Conservation (phyloP, 2,797 vertebrate species). For the Gymnothorax reevesii region DNA sequence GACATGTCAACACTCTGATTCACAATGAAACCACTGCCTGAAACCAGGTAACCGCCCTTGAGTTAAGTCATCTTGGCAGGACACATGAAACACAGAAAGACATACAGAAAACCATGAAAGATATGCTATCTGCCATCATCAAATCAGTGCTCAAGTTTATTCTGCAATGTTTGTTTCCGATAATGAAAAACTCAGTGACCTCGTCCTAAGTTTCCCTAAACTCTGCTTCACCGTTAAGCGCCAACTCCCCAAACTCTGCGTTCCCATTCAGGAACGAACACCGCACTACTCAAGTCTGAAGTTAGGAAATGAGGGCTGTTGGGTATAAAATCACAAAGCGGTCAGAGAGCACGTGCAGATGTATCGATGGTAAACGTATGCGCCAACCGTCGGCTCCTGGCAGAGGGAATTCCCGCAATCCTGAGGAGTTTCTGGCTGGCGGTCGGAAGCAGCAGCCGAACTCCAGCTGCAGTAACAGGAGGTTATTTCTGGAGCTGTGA, state of each 20-base stretch:
- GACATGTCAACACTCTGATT: not conserved
- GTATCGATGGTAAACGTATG: not conserved
- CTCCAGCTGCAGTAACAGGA: slow-evolving; percentile 39
- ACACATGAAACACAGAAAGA: not conserved
- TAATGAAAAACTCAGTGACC: not conserved
- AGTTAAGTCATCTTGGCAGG: slow-evolving; percentile 5
- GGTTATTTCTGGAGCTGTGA: slow-evolving; percentile 66
- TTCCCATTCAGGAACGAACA: not conserved
- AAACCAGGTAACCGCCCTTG: not conserved
- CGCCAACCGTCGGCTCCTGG: not conserved
- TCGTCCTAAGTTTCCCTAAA: not conserved
- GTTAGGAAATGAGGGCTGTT: not conserved
- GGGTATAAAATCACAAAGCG: not conserved
- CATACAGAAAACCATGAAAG: not conserved
- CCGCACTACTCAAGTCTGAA: not conserved
- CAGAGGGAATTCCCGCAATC: slow-evolving; percentile 3
- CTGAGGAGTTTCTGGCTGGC: slow-evolving; percentile 52
- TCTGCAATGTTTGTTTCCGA: not conserved
- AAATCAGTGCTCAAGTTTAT: not conserved
- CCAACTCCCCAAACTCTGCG: no score
- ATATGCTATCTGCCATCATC: not conserved
- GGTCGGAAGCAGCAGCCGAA: slow-evolving; percentile 13
- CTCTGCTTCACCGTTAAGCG: no score
- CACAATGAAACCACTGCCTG: not conserved
- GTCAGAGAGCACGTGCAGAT: not conserved